Evolutionary conservation across 2,113 vertebrate species (phyloP).

Genomic region (Mirounga angustirostris): DNA sequence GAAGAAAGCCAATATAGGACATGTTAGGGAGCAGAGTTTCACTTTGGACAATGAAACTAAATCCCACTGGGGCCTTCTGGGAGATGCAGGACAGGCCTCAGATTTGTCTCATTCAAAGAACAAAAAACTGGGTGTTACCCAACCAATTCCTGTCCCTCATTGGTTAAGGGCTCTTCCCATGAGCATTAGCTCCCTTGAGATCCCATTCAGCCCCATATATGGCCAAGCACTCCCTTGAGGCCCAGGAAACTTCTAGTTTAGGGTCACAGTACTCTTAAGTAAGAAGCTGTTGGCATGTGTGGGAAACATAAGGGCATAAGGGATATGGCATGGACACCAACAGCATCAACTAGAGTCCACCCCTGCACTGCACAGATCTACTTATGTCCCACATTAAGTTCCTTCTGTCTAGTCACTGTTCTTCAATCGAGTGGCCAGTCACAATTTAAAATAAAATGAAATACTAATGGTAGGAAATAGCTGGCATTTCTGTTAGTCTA

Average conservation of each 20-base stretch:
- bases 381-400: neutral
- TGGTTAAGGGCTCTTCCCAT: neutral
- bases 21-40: neutral
- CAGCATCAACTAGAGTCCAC: neutral
- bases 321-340: neutral
- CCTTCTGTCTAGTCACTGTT: neutral
- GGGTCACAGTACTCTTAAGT: neutral
- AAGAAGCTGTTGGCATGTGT: neutral
- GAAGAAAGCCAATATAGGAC: neutral
- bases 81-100: neutral
- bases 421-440: neutral
- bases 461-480: neutral
- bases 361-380: neutral
- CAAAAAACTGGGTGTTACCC: neutral
- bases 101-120: neutral
- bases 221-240: neutral
- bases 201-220: neutral
- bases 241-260: neutral
- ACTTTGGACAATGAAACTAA: neutral
- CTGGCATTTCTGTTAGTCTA: neutral
- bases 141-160: neutral
- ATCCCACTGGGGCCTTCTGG: neutral
- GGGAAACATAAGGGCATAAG: neutral
- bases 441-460: neutral
- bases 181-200: neutral